Conservation (phyloP, 2,797 vertebrate species). For the Anabacerthia variegaticeps region DNA sequence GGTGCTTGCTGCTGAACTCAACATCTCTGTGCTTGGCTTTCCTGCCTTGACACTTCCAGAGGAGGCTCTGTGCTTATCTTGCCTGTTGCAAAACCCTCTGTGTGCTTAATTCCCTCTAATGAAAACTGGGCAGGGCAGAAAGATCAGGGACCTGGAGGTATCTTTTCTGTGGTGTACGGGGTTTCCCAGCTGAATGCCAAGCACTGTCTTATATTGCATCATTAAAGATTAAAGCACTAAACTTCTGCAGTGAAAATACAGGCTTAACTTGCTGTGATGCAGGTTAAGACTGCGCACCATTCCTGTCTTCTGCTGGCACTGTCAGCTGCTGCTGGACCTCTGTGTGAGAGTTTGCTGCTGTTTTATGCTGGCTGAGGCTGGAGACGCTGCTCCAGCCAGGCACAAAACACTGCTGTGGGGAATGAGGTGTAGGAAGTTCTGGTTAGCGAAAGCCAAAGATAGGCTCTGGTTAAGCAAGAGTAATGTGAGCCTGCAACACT, state of each 20-base stretch:
- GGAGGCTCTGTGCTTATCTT: neutral
- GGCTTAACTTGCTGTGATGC: neutral
- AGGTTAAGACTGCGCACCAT: neutral
- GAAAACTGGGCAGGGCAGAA: neutral
- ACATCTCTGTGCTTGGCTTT: neutral
- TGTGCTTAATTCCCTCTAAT: neutral
- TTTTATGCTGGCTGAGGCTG: neutral
- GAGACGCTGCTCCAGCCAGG: neutral
- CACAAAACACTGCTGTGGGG: neutral
- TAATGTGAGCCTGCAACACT: neutral
- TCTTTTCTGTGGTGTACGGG: neutral
- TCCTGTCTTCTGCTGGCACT: neutral
- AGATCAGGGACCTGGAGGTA: neutral
- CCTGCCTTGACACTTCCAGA: neutral
- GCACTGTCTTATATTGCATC: neutral
- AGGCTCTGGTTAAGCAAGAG: neutral
- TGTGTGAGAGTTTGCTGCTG: neutral
- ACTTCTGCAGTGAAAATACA: slow-evolving; percentile 17
- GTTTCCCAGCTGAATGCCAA: neutral
- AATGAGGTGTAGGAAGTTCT: neutral
- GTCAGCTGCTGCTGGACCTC: neutral
- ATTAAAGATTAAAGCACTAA: slow-evolving; percentile 18
- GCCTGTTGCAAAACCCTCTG: neutral
- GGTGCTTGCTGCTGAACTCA: neutral
- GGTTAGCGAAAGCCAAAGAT: neutral